These are phyloP conservation scores for Clarias macrocephalus DNA, from an alignment of 2,113 vertebrate genomes.

Conservation along the genomic window DNA sequence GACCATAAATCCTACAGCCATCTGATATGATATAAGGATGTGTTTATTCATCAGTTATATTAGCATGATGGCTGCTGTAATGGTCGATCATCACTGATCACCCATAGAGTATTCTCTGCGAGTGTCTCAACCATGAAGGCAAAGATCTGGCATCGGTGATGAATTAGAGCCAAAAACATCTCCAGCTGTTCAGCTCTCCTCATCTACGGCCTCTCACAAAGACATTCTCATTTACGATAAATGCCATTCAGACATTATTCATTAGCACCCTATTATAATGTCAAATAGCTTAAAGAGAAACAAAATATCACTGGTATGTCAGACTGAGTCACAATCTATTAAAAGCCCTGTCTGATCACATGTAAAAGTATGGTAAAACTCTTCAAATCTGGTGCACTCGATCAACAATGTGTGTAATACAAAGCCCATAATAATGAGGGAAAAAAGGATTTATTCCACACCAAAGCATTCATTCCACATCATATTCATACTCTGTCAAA, in stretches of 20 bases:
- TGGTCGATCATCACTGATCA: slow-evolving; percentile 20
- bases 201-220: slow-evolving; percentile 46
- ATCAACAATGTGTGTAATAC: slow-evolving; percentile 17
- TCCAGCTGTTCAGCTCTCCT: slow-evolving; percentile 63
- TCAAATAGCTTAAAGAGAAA: slow-evolving; percentile 50
- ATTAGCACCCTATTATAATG: slow-evolving; percentile 53
- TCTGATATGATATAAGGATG: neutral
- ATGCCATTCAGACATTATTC: slow-evolving; percentile 61
- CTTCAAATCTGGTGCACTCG: neutral
- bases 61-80: neutral
- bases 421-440: slow-evolving; percentile 5
- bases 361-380: slow-evolving; percentile 35
- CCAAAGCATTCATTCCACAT: slow-evolving; percentile 27
- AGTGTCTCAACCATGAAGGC: slow-evolving; percentile 6
- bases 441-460: neutral
- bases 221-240: slow-evolving; percentile 50
- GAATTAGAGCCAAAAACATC: slow-evolving; percentile 48
- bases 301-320: slow-evolving; percentile 35
- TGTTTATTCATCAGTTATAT: neutral
- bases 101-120: slow-evolving; percentile 14
- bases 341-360: slow-evolving; percentile 53
- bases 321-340: slow-evolving; percentile 54
- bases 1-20: neutral
- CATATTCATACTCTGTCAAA: slow-evolving; percentile 32
- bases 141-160: slow-evolving; percentile 58